Base-by-base conservation (phyloP, 2,888 invertebrate species). In the Alloplasta piceator region DNA sequence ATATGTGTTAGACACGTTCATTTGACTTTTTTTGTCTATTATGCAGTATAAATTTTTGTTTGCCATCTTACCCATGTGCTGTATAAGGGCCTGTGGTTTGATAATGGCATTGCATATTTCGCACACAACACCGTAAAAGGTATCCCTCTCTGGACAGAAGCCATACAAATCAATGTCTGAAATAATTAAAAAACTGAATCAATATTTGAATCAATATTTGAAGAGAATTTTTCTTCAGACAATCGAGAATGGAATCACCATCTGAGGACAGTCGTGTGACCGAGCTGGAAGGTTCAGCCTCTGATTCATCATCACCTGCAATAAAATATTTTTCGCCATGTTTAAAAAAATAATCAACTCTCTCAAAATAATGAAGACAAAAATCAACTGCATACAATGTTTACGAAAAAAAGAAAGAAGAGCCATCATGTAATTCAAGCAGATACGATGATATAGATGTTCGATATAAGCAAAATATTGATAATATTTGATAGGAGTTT, bases 141-240 rank as follows among this genome's bases (percentile, higher is more conserved):
- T 94, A 92, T 97, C 96, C 92, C 95, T 94, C 88, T 96, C 96
- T 36, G 97, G 97, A 88, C 96, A 96, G 87, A 96, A 94, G 61
- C 96, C 96, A 92, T 96, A 97, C 76, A 96, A 94, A 85, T 94
- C 94, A 95, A 96, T 96, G 91, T 95, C 95, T 92, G 94, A 61
- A 90, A 90, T 67, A 43, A 60, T 26, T 26, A 26, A 26, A 26
- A 14, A 39, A 52, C 4, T n/a, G 12, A 5, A 50, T 55, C 38
- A 38, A 10, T 48, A 38, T 48, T 9, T 4, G 7, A 60, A 58
- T 16, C n/a, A 26, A 26, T 26, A 26, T 26, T 26, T 26, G 26
- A 26, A 26, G 26, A 26, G 26, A 26, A 26, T 26, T 26, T 26
- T 26, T 26, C 26, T 26, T 26, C 26, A 26, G 26, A 26, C 5